These are phyloP conservation scores for Antechinus flavipes DNA, from an alignment of 2,113 vertebrate species.

Conservation along the genomic window DNA sequence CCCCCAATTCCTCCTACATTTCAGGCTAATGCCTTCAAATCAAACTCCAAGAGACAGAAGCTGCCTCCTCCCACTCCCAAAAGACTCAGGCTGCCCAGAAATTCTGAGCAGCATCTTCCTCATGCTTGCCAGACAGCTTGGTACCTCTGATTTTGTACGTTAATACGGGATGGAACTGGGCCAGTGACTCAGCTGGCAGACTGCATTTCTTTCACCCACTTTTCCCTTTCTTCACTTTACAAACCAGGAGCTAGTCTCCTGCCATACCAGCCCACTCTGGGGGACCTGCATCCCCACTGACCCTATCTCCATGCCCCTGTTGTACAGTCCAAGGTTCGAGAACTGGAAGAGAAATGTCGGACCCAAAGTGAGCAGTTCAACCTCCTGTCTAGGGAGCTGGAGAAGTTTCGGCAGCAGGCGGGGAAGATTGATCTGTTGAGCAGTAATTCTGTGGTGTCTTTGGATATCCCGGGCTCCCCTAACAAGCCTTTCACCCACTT, in stretches of 20 bases:
- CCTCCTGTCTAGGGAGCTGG: slow-evolving; percentile 95
- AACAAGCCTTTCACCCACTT: slow-evolving; percentile 90
- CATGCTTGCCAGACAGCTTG: neutral
- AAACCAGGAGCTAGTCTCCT: neutral
- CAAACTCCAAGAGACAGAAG: neutral
- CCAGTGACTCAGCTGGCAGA: neutral
- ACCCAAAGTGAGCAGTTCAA: slow-evolving; percentile 97
- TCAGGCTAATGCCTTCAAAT: neutral
- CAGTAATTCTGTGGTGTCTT: slow-evolving; percentile 80
- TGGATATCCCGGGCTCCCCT: slow-evolving; percentile 85
- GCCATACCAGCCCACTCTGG: neutral
- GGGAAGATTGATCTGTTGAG: slow-evolving; percentile 93
- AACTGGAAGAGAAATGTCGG: slow-evolving; percentile 98
- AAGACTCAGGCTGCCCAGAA: neutral
- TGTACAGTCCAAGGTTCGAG: slow-evolving; percentile 93
- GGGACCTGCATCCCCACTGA: neutral
- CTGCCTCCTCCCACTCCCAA: slow-evolving; percentile 10
- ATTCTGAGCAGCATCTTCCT: neutral
- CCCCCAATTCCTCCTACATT: neutral
- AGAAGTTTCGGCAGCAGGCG: slow-evolving; percentile 93
- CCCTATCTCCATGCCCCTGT: neutral
- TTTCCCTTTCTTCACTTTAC: neutral
- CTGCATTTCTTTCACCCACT: neutral
- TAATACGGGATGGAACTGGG: neutral
- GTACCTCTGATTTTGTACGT: neutral